phyloP scores from a whole-genome alignment of 2,113 vertebrate genomes.

The Cebidichthys violaceus region DNA sequence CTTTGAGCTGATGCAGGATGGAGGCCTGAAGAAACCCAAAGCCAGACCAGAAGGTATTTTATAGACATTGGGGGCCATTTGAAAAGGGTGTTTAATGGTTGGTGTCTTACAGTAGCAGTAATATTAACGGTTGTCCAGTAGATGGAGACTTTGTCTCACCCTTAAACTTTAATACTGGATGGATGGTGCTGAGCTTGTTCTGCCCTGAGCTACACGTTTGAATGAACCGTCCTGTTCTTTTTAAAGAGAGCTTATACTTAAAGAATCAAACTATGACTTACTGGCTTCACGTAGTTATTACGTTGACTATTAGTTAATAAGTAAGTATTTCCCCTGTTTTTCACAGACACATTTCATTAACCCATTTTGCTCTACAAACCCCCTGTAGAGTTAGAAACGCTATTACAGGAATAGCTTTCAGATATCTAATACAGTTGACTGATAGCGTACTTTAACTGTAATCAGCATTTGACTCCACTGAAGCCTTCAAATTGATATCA shows the following conservation, averaged over 20 bases:
- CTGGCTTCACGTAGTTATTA: neutral
- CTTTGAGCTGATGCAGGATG: constrained; percentile 98
- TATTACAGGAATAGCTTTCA: constrained; percentile 1
- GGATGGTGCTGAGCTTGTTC: neutral
- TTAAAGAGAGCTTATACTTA: neutral
- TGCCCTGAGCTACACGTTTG: neutral
- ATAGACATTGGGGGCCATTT: neutral
- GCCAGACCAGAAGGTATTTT: constrained; percentile 94
- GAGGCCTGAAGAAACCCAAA: constrained; percentile 95
- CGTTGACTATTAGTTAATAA: neutral
- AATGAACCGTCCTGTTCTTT: neutral
- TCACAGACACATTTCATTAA: neutral
- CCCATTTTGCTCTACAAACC: neutral
- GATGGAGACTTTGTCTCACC: constrained; percentile 60
- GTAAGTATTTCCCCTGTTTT: neutral
- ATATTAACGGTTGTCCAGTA: constrained; percentile 62
- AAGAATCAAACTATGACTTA: neutral
- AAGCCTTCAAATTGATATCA: neutral
- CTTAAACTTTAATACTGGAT: neutral
- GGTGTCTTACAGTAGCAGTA: neutral
- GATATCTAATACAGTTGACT: constrained; percentile 18
- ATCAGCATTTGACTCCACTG: neutral
- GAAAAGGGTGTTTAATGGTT: neutral
- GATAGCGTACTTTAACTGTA: neutral
- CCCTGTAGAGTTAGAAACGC: neutral